Base-by-base conservation (phyloP, 2,888 invertebrate genomes). In the Apodemia hepburni region DNA sequence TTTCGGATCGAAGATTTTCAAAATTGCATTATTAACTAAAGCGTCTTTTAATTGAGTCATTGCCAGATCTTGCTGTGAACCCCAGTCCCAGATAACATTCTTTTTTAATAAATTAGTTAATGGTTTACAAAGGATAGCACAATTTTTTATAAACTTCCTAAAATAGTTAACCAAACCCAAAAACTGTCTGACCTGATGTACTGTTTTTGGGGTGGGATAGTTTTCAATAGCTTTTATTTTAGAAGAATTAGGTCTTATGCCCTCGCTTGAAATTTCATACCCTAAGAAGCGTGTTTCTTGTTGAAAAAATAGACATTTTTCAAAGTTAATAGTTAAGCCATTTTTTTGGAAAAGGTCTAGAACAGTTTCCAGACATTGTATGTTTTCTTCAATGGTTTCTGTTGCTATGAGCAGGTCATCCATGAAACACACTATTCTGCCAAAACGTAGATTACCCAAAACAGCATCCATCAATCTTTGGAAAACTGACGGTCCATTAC, bases 391-490 rank as follows among this genome's bases (percentile, higher is more conserved):
- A 8, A 67, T 27, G 0, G 64, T 59, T 59, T 66, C 58, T 3
- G 64, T 66, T 4, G 66, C 66, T 9, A 66, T 61, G 11, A 62
- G 59, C 11, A 64, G 22, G 38, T 68, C 69, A 29, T 68, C 67
- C 64, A 69, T 64, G 42, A 65, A 69, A 59, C 62, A 60, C n/a
- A 63, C 62, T 1, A 66, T 58, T 11, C 60, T 58, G 17, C 47
- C 57, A 61, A 67, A 68, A n/a, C 66, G 62, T 11, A 65, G 17
- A 51, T 66, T 65, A 0, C 61, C 61, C 3, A 75, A 22, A 7
- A 74, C 63, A 51, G 69, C 71, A 60, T 74, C 69, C 66, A 76
- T 73, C 4, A 68, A 15, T 6, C 70, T 61, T 54, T 72, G 71
- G 35, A 72, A 74, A 58, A 58, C 58, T 17, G 58, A 58, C 58